phyloP scores from a whole-genome alignment of 1,140 invertebrate genomes.

The Berghia stephanieae region DNA sequence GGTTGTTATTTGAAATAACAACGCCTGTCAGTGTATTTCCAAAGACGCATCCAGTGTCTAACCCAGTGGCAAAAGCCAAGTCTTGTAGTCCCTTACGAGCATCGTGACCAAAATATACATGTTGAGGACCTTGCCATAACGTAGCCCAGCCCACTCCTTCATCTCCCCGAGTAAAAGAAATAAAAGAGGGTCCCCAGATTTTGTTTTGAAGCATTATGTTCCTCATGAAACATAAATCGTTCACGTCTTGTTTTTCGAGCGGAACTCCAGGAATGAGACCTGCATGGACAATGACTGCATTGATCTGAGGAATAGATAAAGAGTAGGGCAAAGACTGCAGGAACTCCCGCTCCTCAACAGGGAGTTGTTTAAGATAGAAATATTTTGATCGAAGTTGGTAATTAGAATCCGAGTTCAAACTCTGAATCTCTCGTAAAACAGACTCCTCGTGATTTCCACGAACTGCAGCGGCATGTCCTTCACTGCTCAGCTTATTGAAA shows the following conservation, averaged over 20 bases:
- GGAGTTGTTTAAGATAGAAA: slow-evolving; percentile 56
- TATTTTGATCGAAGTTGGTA: slow-evolving; percentile 49
- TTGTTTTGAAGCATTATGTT: slow-evolving; percentile 50
- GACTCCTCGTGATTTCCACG: slow-evolving; percentile 60
- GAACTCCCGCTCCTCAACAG: slow-evolving; percentile 53
- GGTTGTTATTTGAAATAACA: slow-evolving; percentile 40
- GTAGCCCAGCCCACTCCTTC: slow-evolving; percentile 62
- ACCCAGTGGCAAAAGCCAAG: slow-evolving; percentile 58
- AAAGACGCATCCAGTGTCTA: slow-evolving; percentile 67
- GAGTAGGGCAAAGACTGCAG: slow-evolving; percentile 63
- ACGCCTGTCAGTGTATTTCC: slow-evolving; percentile 56
- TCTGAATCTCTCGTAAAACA: slow-evolving; percentile 40
- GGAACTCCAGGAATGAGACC: slow-evolving; percentile 62
- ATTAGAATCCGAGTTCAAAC: slow-evolving; percentile 31
- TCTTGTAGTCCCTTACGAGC: slow-evolving; percentile 57
- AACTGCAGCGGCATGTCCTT: slow-evolving; percentile 40
- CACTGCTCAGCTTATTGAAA: neutral
- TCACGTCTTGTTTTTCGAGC: slow-evolving; percentile 48
- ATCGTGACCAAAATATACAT: slow-evolving; percentile 68
- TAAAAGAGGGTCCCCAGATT: slow-evolving; percentile 30
- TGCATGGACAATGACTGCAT: slow-evolving; percentile 64
- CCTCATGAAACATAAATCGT: slow-evolving; percentile 61
- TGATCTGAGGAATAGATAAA: slow-evolving; percentile 58
- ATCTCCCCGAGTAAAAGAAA: slow-evolving; percentile 38
- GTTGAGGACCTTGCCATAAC: slow-evolving; percentile 63